phyloP scores from a whole-genome alignment of 2,888 invertebrate genomes.

The Hymenopus coronatus region DNA sequence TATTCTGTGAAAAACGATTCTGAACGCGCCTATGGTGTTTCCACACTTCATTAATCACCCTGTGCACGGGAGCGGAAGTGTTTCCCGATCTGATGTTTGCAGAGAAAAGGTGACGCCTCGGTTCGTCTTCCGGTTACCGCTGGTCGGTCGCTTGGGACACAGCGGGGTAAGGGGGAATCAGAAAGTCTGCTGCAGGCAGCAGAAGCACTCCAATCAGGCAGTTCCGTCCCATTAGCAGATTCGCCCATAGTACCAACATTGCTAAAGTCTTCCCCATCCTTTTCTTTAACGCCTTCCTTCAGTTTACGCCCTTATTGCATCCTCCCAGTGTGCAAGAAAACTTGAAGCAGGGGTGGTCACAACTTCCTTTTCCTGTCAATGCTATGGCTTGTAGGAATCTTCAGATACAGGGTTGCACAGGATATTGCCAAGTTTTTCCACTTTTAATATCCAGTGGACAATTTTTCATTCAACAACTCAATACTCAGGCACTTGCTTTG shows the following conservation, averaged over 20 bases:
- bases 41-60: not conserved
- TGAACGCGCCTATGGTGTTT: not conserved
- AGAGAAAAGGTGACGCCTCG: not conserved
- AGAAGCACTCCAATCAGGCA: conserved; percentile 30
- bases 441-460: too few relatives aligned
- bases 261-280: conserved; percentile 5
- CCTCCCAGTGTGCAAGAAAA: not conserved
- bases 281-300: not conserved
- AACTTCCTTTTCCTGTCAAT: not conserved
- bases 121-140: not conserved
- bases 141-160: not conserved
- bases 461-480: too few relatives aligned
- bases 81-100: not conserved
- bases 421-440: too few relatives aligned
- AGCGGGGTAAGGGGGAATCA: not conserved
- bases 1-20: not conserved
- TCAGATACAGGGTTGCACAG: not conserved
- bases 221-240: conserved; percentile 30
- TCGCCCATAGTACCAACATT: conserved; percentile 11
- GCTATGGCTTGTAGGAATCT: not conserved
- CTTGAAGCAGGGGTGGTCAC: not conserved
- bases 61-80: not conserved
- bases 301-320: not conserved
- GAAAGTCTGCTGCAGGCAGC: not conserved
- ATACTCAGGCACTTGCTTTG: too few relatives aligned